Base-by-base conservation (phyloP, 1,140 invertebrate species). In the Uloborus diversus region DNA sequence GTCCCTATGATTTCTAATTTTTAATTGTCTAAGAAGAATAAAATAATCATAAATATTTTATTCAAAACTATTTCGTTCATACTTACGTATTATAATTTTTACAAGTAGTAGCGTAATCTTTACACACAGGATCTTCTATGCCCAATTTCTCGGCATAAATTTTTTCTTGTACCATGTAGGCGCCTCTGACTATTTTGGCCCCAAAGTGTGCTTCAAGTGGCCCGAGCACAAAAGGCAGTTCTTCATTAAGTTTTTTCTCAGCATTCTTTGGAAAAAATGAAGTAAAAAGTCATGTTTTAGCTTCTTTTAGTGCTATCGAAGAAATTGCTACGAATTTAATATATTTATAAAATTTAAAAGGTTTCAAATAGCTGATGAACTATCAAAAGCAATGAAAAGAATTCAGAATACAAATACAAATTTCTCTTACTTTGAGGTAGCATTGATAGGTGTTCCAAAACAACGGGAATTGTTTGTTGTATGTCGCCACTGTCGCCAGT, bases 391-490 rank as follows among this genome's bases (percentile, higher is more conserved):
- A 17, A 20, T 5, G 9, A n/a, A 53, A 14, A 28, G 30, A 59
- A 27, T 1, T 4, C 3, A 30, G 30, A 59, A 59, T 59, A 28
- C 30, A 59, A 59, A 30, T 11, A 59, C 17, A 70, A 59, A 11
- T 5, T 32, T 9, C 3, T 1, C 96, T 91, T 83, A 95, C 93
- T 84, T 95, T 95, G 84, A 99, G 89, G 88, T 99, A 99, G 84
- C 96, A 98, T 88, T 99, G 98, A 89, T 99, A 99, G 20, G 98
- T 99, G 88, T 99, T 99, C 89, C 98, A 98, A 70, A 99, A 94
- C 82, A 98, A 92, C 70, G 96, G 95, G 88, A 75, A 81, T 79
- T 88, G 89, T 83, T 91, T 93, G 87, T 97, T 97, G 87, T 95
- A 99, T 87, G 95, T 96, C 82, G 95, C 90, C 96, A 99, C 99